Base-by-base conservation (phyloP, 2,888 invertebrate species). In the Drosophila quinaria region DNA sequence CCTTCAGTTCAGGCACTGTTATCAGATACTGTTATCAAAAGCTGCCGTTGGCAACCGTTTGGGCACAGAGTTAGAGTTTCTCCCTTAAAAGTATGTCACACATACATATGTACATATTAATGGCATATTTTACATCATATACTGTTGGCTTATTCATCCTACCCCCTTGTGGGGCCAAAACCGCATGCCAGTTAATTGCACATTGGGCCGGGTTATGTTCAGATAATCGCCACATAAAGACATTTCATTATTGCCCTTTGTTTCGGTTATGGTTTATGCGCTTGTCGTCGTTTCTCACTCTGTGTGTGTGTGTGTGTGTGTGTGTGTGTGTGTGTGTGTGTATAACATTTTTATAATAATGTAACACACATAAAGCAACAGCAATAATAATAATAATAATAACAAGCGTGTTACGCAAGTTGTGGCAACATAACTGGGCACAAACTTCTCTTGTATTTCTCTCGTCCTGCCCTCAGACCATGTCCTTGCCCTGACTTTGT, bases 191-290 rank as follows among this genome's bases (percentile, higher is more conserved):
- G 80, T 87, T 85, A 89, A 85, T 85, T 89, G 87, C 78, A 67
- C 87, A 78, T 75, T 72, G 70, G 70, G 51, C 66, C 55, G 63
- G 81, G 74, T 78, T 82, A 87, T 76, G 78, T 66, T 61, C 72
- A 75, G 80, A 80, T 89, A 89, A 86, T 89, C 88, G 82, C 70
- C 72, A 67, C 86, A 87, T 86, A 87, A 89, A 87, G 85, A 85
- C 78, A 70, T 86, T 87, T 87, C 80, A 87, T 85, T 78, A 74
- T 74, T 68, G 81, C 52, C 46, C 66, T 70, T 80, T 73, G 64
- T 80, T 76, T 63, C 58, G 59, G 58, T 68, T 77, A 66, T 78
- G 74, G 44, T 44, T 69, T 66, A 73, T 77, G 66, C 44, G 42
- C 11, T 17, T 56, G 44, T 33, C 33, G 22, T 41, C 44, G 19